Percentiles rank a stretch among this genome's conserved stretches.
phyloP scores from a whole-genome alignment of 1,140 invertebrate species.

The Wasmannia auropunctata region DNA sequence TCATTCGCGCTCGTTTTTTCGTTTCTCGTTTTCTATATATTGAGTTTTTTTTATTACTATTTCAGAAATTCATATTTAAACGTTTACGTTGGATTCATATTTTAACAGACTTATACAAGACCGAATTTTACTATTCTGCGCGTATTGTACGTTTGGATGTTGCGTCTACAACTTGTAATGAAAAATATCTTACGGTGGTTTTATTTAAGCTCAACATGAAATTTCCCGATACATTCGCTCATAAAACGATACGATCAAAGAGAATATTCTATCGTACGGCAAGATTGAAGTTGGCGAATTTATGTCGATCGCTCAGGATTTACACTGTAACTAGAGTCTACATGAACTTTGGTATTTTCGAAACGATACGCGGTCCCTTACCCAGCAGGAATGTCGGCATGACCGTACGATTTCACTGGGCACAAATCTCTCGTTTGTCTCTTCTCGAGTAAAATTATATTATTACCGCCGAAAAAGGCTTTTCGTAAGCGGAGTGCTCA shows the following conservation, averaged over 20 bases:
- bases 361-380: not conserved
- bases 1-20: constrained; percentile 3
- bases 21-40: not conserved
- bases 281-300: constrained; percentile 19
- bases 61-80: no score
- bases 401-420: not conserved
- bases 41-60: no score
- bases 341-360: constrained; percentile 5
- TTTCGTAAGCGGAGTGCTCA: not conserved
- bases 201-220: not conserved
- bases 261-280: not conserved
- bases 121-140: not conserved
- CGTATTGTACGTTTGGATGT: not conserved
- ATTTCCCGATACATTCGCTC: not conserved
- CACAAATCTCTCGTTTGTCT: not conserved
- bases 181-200: not conserved
- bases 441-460: constrained; percentile 11
- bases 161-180: not conserved
- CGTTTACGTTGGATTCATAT: no score
- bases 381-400: not conserved
- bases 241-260: constrained; percentile 6
- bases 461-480: not conserved
- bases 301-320: constrained; percentile 9
- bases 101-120: not conserved
- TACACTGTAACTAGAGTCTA: not conserved